Conservation (phyloP, 1,140 invertebrate genomes). For the Zaprionus vittiger region DNA sequence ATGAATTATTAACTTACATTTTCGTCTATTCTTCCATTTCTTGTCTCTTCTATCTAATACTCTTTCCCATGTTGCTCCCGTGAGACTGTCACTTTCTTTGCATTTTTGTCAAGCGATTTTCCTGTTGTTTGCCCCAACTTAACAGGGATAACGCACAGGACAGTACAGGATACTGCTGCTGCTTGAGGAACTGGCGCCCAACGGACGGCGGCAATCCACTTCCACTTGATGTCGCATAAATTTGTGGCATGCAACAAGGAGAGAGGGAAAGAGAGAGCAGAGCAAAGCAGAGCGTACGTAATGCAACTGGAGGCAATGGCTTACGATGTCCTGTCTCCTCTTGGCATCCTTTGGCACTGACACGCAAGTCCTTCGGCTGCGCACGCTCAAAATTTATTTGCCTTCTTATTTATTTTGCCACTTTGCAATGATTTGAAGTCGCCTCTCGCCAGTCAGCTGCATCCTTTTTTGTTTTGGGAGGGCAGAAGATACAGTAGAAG, state of each 20-base stretch:
- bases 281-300: slow-evolving; percentile 20
- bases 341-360: slow-evolving; percentile 17
- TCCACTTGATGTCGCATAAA: slow-evolving; percentile 61
- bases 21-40: neutral
- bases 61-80: neutral
- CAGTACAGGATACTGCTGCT: slow-evolving; percentile 1
- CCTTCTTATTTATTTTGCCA: slow-evolving; percentile 71
- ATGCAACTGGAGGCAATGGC: slow-evolving; percentile 48
- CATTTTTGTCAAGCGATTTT: slow-evolving; percentile 7
- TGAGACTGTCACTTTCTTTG: neutral
- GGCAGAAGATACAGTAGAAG: slow-evolving; percentile 27
- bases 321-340: slow-evolving; percentile 54
- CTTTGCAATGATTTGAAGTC: slow-evolving; percentile 66
- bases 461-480: no score
- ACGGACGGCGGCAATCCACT: slow-evolving; percentile 38
- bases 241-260: slow-evolving; percentile 43
- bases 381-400: slow-evolving; percentile 67
- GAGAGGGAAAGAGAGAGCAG: slow-evolving; percentile 14
- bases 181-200: slow-evolving; percentile 21
- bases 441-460: slow-evolving; percentile 7
- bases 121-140: slow-evolving; percentile 15
- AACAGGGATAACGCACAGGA: slow-evolving; percentile 37
- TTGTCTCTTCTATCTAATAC: no score
- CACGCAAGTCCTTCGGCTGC: slow-evolving; percentile 22
- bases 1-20: neutral